Base-by-base conservation (phyloP, 2,797 vertebrate genomes). In the Rhynchotus rufescens region DNA sequence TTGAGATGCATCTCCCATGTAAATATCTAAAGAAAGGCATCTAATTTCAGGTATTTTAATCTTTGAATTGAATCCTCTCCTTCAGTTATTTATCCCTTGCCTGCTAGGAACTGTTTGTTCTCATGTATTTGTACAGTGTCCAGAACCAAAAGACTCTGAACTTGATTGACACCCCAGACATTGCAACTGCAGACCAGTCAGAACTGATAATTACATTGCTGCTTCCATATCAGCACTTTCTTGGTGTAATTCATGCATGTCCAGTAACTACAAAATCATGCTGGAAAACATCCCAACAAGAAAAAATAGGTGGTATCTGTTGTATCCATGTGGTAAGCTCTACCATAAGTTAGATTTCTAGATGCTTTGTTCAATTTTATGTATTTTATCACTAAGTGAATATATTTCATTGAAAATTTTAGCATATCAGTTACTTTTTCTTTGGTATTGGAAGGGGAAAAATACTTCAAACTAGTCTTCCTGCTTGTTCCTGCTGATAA, bases 401-500 rank as follows among this genome's bases (percentile, higher is more conserved):
- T 57, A 28, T 14, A 30, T 83, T 79, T 64, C 30, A 8, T 4
- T 84, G 78, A 52, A 38, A 40, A 57, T 6, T 49, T 88, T 32
- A 54, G 14, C 26, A 65, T 67, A 32, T 73, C 49, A 78, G 25
- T 47, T 79, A 12, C 26, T 80, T 83, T 86, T 76, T 36, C 32
- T 91, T 88, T 90, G 84, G 30, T 32, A 28, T 80, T 84, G 68
- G 65, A 88, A 67, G 45, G 10, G 22, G 59, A 32, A 11, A 23
- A 82, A 74, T 34, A 54, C 10, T 61, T 74, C 45, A 34, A 25
- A 68, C 40, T 72, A 36, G 36, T 36, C 36, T 82, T 47, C 47
- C 26, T 71, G 25, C 47, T 69, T 25, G 51, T 88, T 84, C 76
- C 57, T 82, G 79, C 38, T 86, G 75, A 92, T 65, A 90, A 82